These are phyloP conservation scores for Nesometra sesokonis DNA, from an alignment of 35 echinoderm and acorn worm species.

Conservation along the genomic window DNA sequence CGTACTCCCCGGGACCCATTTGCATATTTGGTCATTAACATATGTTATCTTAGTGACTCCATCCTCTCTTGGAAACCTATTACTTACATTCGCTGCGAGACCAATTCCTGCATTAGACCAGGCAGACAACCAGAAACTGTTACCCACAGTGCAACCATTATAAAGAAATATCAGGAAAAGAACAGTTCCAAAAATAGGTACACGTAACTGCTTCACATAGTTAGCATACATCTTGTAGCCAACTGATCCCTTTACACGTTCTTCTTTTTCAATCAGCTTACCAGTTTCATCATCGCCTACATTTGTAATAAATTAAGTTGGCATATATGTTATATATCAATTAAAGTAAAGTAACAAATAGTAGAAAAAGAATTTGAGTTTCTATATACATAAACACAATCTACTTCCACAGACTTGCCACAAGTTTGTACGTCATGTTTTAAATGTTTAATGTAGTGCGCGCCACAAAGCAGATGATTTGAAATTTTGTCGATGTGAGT, in stretches of 20 bases:
- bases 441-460: too few relatives aligned
- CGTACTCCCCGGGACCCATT: not conserved
- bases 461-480: too few relatives aligned
- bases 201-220: conserved; percentile 54
- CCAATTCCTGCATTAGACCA: conserved; percentile 78
- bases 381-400: too few relatives aligned
- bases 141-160: conserved; percentile 30
- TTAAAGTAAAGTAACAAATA: too few relatives aligned
- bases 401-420: too few relatives aligned
- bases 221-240: conserved; percentile 45
- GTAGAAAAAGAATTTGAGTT: too few relatives aligned
- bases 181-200: conserved; percentile 21
- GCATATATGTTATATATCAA: too few relatives aligned
- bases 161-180: conserved; percentile 21
- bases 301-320: too few relatives aligned
- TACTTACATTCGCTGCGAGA: conserved; percentile 23
- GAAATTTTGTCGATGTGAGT: too few relatives aligned
- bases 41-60: too few relatives aligned
- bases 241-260: conserved; percentile 66
- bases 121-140: conserved; percentile 77
- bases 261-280: conserved; percentile 61
- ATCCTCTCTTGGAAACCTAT: too few relatives aligned
- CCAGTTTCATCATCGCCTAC: conserved; percentile 19
- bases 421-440: too few relatives aligned
- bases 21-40: not conserved